Evolutionary conservation across 2,797 vertebrate genomes (phyloP), one percentile per base, ranked within the genome.

Genomic region (Megaceryle alcyon): DNA sequence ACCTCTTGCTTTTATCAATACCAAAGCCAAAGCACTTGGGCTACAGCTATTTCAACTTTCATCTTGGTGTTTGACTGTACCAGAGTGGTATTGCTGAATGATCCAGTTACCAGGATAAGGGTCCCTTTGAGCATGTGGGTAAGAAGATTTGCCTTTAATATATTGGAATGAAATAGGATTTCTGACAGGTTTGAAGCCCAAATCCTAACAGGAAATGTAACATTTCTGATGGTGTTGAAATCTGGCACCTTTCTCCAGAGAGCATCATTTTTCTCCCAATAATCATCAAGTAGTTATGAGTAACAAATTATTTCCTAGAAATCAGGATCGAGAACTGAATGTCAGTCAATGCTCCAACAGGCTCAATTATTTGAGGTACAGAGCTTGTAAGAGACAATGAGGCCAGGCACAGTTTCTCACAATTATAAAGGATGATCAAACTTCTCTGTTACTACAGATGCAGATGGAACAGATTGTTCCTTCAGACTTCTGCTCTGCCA

Each of bases 251-350:
- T 80, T 60, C 81, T 86, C 54, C 69, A 66, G 68, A 70, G 77
- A 81, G 23, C 70, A 73, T 39, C 3, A 16, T 66, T 90, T 68
- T 85, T 18, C 56, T 89, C 88, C 64, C 37, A 96, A 57, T 65
- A 76, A 73, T 61, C 75, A 93, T 29, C 83, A 68, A 65, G 60
- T 68, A 59, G 19, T 88, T 90, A 44, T 6, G 77, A 81, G 59
- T 44, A 94, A 90, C 86, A 83, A 95, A 82, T 54, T 21, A 13
- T 56, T 94, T 92, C 93, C 88, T 96, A 89, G 93, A 97, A 94
- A 87, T 71, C 17, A 71, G 76, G 75, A 37, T 11, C 0, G 3
- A 64, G 61, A 14, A 23, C 59, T 5, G 56, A 64, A 48, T 57
- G 51, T 63, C 88, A 95, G 46, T 81, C 82, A 53, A 3, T 79